These are phyloP conservation scores for Lasius fuliginosus DNA, from an alignment of 2,888 invertebrate species.

Conservation along the genomic window DNA sequence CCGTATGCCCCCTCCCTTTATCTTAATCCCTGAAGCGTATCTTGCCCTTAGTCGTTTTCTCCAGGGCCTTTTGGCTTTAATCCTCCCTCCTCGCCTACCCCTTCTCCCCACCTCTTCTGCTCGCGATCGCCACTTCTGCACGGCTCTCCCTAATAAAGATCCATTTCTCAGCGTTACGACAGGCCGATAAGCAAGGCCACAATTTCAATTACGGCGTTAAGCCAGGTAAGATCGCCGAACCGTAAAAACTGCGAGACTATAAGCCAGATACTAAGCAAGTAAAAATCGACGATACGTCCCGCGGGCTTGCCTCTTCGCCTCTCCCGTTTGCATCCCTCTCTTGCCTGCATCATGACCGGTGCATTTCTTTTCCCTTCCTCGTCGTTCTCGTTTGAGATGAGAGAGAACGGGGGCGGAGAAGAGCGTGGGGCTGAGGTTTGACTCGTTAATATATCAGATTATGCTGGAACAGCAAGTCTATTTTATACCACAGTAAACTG, in stretches of 20 bases:
- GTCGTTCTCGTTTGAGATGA: conserved; percentile 29
- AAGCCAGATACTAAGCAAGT: conserved; percentile 78
- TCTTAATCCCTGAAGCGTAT: conserved; percentile 56
- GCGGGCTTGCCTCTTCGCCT: conserved; percentile 64
- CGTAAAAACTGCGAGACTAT: conserved; percentile 78
- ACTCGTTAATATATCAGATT: conserved; percentile 81
- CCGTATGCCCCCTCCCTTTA: conserved; percentile 31
- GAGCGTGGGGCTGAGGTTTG: conserved; percentile 70
- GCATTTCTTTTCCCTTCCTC: conserved; percentile 18
- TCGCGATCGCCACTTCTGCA: conserved; percentile 59
- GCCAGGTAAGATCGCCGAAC: conserved; percentile 72
- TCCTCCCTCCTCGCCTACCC: conserved; percentile 42
- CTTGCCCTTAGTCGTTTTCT: conserved; percentile 45
- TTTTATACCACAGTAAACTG: conserved; percentile 81
- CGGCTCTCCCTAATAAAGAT: conserved; percentile 78
- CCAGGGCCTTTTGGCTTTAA: conserved; percentile 17
- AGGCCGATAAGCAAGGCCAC: conserved; percentile 79
- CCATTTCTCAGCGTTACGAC: conserved; percentile 79
- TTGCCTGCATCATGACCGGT: conserved; percentile 3
- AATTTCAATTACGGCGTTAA: conserved; percentile 80
- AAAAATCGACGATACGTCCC: conserved; percentile 79
- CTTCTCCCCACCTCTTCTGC: conserved; percentile 55
- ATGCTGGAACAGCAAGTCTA: conserved; percentile 80
- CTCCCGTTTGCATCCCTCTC: conserved; percentile 32
- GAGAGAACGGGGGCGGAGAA: background rate